Base-by-base conservation (phyloP, 2,113 vertebrate species). In the Tichodroma muraria region DNA sequence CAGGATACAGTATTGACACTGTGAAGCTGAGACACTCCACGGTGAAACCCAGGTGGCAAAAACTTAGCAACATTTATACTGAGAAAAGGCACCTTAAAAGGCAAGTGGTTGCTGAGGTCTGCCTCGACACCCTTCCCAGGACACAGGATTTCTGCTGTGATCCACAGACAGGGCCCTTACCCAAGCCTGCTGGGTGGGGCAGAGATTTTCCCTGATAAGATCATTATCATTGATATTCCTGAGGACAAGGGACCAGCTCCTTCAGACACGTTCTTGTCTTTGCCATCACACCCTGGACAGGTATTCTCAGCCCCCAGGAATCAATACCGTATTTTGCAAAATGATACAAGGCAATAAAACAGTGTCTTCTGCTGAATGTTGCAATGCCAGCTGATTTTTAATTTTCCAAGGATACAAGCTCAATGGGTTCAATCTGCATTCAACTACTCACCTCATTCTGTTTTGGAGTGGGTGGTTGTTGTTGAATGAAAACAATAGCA, bases 181-280 rank as follows among this genome's bases (percentile, higher is more conserved):
- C 23, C 38, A 60, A 23, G 16, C 24, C 44, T 79, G 10, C 16
- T 13, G 1, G 1, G 17, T 52, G 3, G 0, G 25, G 28, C 42
- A 77, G 10, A 73, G 23, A 10, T 59, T 60, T 77, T 35, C 10
- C 18, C 35, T 49, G 33, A 6, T 31, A 79, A 50, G 22, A 52
- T 31, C 66, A 65, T 9, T 47, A 25, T 44, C 10, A 28, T 2
- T 1, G 3, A 53, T 47, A 47, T 11, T 66, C 28, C 50, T n/a
- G 20, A 79, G 47, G 25, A 71, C 2, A 3, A 64, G 35, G 14
- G 28, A 64, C 24, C 47, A 31, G 20, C 6, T 27, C 40, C 50
- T 83, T 13, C 18, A 76, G 52, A 77, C 9, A 25, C 4, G 19
- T 15, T 71, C 19, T 73, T 47, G 35, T 22, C 42, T 72, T 80